Conservation (phyloP, 2,888 invertebrate genomes). For the Lasioglossum figueresi region DNA sequence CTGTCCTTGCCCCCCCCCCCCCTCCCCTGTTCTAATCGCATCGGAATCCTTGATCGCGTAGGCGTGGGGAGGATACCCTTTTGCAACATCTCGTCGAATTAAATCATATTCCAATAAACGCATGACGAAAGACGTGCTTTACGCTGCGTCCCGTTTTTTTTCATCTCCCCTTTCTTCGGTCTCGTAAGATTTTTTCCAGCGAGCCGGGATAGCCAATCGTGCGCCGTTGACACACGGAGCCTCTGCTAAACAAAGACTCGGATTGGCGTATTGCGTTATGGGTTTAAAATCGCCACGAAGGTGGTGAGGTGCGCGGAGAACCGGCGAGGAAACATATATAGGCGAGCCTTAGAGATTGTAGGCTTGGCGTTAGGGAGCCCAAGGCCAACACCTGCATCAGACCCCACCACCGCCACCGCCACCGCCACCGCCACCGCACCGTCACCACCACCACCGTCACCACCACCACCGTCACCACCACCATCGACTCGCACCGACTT, state of each 20-base stretch:
- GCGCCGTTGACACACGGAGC: constrained; percentile 39
- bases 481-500: constrained; percentile 34
- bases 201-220: constrained; percentile 5
- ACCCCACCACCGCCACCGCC: constrained; percentile 75
- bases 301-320: constrained; percentile 41
- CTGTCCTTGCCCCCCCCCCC: constrained; percentile 69
- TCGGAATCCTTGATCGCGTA: constrained; percentile 69
- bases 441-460: constrained; percentile 33
- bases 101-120: constrained; percentile 34
- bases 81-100: constrained; percentile 49
- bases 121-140: constrained; percentile 22
- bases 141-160: not conserved
- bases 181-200: not conserved
- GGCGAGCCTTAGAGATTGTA: constrained; percentile 79
- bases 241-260: constrained; percentile 74
- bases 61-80: constrained; percentile 59
- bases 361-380: constrained; percentile 80
- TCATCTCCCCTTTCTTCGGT: not conserved
- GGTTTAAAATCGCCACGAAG: constrained; percentile 64
- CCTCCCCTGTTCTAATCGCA: constrained; percentile 64
- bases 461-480: constrained; percentile 62
- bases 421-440: too few relatives aligned
- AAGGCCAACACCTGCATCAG: constrained; percentile 82
- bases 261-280: constrained; percentile 73
- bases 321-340: constrained; percentile 65